These are phyloP conservation scores for Mactromeris polynyma DNA, from an alignment of 2,888 invertebrate species.

Conservation along the genomic window DNA sequence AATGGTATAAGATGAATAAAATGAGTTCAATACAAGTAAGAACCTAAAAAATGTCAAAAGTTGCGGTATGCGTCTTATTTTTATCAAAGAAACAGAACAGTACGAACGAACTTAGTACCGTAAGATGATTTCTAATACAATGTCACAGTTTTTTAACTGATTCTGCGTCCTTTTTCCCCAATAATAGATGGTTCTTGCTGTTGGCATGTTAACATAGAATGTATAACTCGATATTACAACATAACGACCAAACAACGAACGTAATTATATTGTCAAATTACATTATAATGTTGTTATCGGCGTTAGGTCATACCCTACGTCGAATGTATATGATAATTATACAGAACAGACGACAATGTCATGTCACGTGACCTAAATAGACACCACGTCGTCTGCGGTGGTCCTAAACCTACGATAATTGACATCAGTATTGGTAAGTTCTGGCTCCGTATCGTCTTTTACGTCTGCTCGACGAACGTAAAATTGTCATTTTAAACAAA, in stretches of 20 bases:
- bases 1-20: too few relatives aligned
- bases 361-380: constrained; percentile 23
- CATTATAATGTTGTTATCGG: constrained; percentile 9
- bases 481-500: background rate
- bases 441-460: background rate
- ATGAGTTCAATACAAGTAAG: too few relatives aligned
- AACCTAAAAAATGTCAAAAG: too few relatives aligned
- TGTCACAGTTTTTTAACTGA: too few relatives aligned
- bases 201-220: background rate
- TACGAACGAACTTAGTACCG: too few relatives aligned
- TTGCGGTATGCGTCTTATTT: too few relatives aligned
- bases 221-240: background rate
- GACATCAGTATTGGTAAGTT: background rate
- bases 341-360: background rate
- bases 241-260: background rate
- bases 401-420: background rate
- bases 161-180: too few relatives aligned
- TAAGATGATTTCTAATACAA: too few relatives aligned
- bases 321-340: constrained; percentile 35
- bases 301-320: background rate
- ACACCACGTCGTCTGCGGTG: constrained; percentile 32
- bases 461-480: background rate
- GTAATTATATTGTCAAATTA: constrained; percentile 10
- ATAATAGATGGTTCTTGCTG: background rate
- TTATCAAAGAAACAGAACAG: too few relatives aligned